Conservation (phyloP, 2,797 vertebrate genomes). For the Acanthopagrus latus region DNA sequence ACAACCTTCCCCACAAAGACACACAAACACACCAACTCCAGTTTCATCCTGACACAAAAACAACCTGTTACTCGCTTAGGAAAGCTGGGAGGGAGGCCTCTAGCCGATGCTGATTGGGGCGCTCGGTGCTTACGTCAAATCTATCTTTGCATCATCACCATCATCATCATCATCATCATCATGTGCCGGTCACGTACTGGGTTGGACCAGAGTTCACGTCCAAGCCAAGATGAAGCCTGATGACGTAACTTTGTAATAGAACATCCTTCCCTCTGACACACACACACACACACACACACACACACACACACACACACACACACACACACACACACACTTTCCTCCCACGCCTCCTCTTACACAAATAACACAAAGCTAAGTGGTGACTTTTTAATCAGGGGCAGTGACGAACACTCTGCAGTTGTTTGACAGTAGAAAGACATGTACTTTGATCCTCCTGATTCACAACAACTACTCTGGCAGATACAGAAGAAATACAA, state of each 20-base stretch:
- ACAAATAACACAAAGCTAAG: constrained; percentile 40
- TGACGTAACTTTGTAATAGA: constrained; percentile 62
- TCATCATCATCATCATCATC: constrained; percentile 1
- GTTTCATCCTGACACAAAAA: constrained; percentile 50
- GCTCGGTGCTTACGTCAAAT: constrained; percentile 34
- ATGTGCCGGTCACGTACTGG: constrained; percentile 38
- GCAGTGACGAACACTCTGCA: constrained; percentile 40
- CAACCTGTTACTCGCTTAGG: constrained; percentile 29
- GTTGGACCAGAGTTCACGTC: constrained; percentile 50
- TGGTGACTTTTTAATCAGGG: constrained; percentile 68
- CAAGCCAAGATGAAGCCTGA: constrained; percentile 55
- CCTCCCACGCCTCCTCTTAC: constrained; percentile 36
- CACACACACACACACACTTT: not conserved
- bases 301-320: not conserved
- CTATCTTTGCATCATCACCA: constrained; percentile 52
- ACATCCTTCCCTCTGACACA: constrained; percentile 43
- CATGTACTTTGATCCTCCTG: constrained; percentile 51
- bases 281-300: not conserved
- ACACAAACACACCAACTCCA: not conserved
- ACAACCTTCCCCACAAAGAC: not conserved
- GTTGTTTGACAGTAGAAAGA: constrained; percentile 25
- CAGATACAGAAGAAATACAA: constrained; percentile 30
- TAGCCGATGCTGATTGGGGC: constrained; percentile 22
- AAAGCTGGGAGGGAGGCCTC: constrained; percentile 21
- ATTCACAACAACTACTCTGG: constrained; percentile 23